Conservation (phyloP, 2,888 invertebrate genomes). For the Gandaritis pyraliata region DNA sequence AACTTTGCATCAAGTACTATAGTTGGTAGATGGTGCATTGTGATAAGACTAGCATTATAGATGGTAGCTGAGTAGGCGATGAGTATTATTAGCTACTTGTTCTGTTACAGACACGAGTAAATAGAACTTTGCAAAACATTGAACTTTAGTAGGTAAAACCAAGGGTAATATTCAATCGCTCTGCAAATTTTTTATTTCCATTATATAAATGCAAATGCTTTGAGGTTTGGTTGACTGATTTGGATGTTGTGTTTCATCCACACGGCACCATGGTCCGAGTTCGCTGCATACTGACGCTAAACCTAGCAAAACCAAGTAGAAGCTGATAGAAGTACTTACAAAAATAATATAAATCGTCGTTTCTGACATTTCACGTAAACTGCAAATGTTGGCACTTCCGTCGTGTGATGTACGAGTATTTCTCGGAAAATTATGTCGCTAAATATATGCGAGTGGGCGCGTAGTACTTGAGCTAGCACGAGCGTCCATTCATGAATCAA, state of each 20-base stretch:
- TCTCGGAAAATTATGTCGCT: conserved; percentile 75
- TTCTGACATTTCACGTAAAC: conserved; percentile 52
- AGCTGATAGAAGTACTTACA: background rate
- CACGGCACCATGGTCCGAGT: too few relatives aligned
- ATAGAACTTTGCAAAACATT: conserved; percentile 4
- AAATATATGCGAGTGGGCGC: conserved; percentile 73
- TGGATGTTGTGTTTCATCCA: too few relatives aligned
- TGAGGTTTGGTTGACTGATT: too few relatives aligned
- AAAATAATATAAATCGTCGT: conserved; percentile 25
- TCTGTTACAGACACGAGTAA: conserved; percentile 24
- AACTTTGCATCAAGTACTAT: conserved; percentile 39
- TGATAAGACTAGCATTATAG: conserved; percentile 32
- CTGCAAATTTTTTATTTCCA: too few relatives aligned
- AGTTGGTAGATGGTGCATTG: conserved; percentile 37
- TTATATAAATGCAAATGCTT: too few relatives aligned
- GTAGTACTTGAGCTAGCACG: conserved; percentile 55
- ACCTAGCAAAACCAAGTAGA: too few relatives aligned
- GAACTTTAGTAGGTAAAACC: conserved; percentile 1
- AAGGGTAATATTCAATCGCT: background rate
- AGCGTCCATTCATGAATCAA: conserved; percentile 83
- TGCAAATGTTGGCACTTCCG: conserved; percentile 70
- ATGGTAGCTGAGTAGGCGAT: conserved; percentile 29
- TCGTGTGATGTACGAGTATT: conserved; percentile 66
- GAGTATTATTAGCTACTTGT: conserved; percentile 27
- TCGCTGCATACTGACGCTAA: too few relatives aligned